Percentiles rank a stretch among this genome's conserved stretches.
Evolutionary conservation across 2,797 vertebrate species (phyloP).

Genomic region (Danio aesculapii): DNA sequence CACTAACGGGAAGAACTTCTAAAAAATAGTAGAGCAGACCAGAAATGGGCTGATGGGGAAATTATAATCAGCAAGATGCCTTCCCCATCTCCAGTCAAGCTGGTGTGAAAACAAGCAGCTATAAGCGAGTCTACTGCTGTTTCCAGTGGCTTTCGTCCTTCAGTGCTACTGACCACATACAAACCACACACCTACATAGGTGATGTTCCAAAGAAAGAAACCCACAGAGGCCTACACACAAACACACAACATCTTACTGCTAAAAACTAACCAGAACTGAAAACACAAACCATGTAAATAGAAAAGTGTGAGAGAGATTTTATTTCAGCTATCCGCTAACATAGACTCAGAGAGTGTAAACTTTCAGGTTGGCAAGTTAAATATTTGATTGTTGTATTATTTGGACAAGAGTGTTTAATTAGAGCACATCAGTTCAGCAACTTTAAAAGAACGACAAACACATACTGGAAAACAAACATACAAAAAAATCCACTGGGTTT

Average conservation of each 20-base stretch:
- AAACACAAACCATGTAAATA: neutral
- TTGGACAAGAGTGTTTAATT: constrained; percentile 8
- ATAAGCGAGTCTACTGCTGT: neutral
- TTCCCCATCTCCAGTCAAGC: neutral
- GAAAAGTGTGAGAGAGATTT: neutral
- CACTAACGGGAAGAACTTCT: neutral
- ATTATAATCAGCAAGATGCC: neutral
- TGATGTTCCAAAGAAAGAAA: constrained; percentile 23
- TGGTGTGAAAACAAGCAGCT: neutral
- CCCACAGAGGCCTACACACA: constrained; percentile 5
- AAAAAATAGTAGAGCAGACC: neutral
- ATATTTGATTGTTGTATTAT: constrained; percentile 18
- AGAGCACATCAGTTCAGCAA: neutral
- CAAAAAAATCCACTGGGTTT: neutral
- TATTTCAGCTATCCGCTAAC: constrained; percentile 11
- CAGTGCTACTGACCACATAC: neutral
- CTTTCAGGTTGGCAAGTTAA: neutral
- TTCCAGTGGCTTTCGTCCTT: neutral
- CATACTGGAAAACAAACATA: neutral
- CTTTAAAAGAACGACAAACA: neutral
- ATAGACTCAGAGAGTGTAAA: neutral
- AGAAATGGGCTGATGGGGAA: neutral
- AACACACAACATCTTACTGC: neutral
- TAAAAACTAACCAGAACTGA: neutral
- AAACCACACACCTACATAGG: neutral